A percentile compares a stretch with the other conserved stretches of the same genome.
Evolutionary conservation across 1,140 invertebrate genomes (phyloP).

Genomic region (Acyrthosiphon pisum): DNA sequence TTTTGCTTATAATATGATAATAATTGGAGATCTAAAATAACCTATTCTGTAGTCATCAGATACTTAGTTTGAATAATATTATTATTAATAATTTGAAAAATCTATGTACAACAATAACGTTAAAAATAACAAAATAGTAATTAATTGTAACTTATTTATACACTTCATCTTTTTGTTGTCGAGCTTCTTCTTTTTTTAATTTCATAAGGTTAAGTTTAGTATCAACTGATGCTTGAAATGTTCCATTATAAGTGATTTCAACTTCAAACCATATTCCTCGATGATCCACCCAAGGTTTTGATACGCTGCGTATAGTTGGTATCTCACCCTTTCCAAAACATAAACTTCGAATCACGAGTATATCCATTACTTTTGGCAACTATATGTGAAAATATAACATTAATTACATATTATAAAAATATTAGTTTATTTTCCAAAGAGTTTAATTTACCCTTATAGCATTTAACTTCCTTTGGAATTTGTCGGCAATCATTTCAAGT

Average conservation of each 20-base stretch:
- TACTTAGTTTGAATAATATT: neutral
- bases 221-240: conserved; percentile 87
- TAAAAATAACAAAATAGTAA: conserved; percentile 54
- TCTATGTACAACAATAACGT: neutral
- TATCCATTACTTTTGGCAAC: conserved; percentile 55
- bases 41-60: too few species aligned
- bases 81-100: neutral
- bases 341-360: conserved; percentile 61
- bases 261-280: conserved; percentile 93
- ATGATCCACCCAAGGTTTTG: conserved; percentile 79
- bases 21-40: neutral
- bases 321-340: conserved; percentile 63
- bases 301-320: conserved; percentile 78
- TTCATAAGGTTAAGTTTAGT: conserved; percentile 96
- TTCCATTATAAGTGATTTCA: conserved; percentile 88
- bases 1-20: neutral
- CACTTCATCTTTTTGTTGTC: conserved; percentile 51
- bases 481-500: conserved; percentile 72
- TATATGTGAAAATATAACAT: neutral
- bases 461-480: conserved; percentile 85
- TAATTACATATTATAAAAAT: neutral
- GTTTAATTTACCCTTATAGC: conserved; percentile 74
- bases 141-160: conserved; percentile 37
- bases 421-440: conserved; percentile 26
- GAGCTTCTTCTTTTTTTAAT: conserved; percentile 64